Conservation (phyloP, 1,140 invertebrate species). For the Ladona fulva region DNA sequence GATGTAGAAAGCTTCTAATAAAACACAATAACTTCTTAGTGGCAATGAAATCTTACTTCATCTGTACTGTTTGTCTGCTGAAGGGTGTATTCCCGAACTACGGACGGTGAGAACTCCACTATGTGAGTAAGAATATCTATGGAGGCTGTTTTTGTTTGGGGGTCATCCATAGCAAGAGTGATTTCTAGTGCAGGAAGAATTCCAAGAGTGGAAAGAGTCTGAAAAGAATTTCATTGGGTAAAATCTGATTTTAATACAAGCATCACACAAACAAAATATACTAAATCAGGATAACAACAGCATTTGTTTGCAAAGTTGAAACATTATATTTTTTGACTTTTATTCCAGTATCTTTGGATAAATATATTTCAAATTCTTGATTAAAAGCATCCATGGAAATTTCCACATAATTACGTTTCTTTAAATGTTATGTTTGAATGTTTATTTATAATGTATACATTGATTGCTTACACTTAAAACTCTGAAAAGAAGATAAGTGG, state of each 20-base stretch:
- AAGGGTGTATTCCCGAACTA: conserved; percentile 92
- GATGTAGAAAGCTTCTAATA: conserved; percentile 22
- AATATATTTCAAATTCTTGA: too few relatives aligned
- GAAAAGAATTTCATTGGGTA: conserved; percentile 29
- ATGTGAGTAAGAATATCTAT: conserved; percentile 98
- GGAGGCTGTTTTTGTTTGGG: conserved; percentile 87
- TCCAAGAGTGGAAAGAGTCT: conserved; percentile 84
- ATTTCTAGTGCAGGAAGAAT: conserved; percentile 91
- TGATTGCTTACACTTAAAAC: too few relatives aligned
- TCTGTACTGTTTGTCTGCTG: conserved; percentile 82
- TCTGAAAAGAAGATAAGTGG: too few relatives aligned
- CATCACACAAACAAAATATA: neutral
- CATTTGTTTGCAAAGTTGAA: too few relatives aligned
- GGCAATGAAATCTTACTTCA: conserved; percentile 51
- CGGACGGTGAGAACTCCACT: conserved; percentile 95
- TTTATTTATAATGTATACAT: too few relatives aligned
- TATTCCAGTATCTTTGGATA: too few relatives aligned
- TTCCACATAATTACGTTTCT: too few relatives aligned
- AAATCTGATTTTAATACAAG: neutral
- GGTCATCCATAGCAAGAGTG: conserved; percentile 84
- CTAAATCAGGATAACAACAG: too few relatives aligned
- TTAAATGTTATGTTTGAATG: too few relatives aligned
- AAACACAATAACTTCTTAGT: neutral
- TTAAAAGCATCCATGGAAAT: too few relatives aligned
- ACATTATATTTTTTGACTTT: too few relatives aligned